Evolutionary conservation across 2,888 invertebrate species (phyloP).

Genomic region (Timema cristinae): DNA sequence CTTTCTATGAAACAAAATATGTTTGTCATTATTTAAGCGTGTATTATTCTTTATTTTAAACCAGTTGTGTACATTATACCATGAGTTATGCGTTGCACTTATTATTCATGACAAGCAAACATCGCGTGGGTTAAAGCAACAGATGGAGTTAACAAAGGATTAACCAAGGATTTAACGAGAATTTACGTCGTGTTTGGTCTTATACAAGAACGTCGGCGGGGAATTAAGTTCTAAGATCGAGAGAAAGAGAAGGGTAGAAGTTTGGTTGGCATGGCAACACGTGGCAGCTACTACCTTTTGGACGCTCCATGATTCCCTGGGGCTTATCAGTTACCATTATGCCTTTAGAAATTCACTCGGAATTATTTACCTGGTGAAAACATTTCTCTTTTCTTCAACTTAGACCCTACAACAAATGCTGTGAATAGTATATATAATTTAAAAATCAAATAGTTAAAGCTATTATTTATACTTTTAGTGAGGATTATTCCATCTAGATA

Average conservation of each 20-base stretch:
- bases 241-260: background rate
- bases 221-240: conserved; percentile 1
- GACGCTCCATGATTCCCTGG: conserved; percentile 1
- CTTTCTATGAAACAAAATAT: no score
- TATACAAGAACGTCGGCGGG: conserved; percentile 4
- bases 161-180: conserved; percentile 27
- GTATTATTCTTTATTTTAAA: background rate
- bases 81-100: background rate
- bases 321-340: conserved; percentile 1
- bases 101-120: conserved; percentile 28
- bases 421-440: no score
- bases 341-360: no score
- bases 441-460: no score
- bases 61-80: no score
- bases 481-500: no score
- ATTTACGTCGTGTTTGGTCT: conserved; percentile 24
- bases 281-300: background rate
- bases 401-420: no score
- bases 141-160: conserved; percentile 29
- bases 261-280: conserved; percentile 9
- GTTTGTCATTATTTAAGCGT: background rate
- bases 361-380: no score
- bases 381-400: no score
- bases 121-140: conserved; percentile 24
- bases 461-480: no score